Evolutionary conservation across 2,797 vertebrate species (phyloP).

Genomic region (Falco cherrug): DNA sequence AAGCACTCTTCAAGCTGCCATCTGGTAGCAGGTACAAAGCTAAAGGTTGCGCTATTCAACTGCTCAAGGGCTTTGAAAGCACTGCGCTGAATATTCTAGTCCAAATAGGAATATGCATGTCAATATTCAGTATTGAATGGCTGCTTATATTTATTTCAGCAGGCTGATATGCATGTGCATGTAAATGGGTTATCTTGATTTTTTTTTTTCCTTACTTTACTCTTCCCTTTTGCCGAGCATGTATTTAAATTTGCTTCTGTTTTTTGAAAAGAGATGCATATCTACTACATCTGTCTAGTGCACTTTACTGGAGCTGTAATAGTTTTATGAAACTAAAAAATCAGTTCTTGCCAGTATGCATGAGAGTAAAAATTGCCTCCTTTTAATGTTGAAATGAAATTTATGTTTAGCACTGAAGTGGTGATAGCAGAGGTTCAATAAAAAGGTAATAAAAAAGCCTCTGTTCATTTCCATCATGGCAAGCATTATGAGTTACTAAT

Average conservation of each 20-base stretch:
- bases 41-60: neutral
- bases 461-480: neutral
- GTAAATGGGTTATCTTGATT: neutral
- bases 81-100: neutral
- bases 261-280: neutral
- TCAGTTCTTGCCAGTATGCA: neutral
- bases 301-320: neutral
- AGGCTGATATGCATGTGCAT: neutral
- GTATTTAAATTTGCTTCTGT: neutral
- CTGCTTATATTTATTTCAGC: neutral
- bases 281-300: neutral
- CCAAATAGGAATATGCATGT: neutral
- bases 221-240: neutral
- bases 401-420: neutral
- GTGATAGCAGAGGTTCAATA: neutral
- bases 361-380: neutral
- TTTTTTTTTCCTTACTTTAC: neutral
- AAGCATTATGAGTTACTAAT: neutral
- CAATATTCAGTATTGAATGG: neutral
- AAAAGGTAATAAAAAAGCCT: neutral
- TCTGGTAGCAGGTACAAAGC: conserved; percentile 26
- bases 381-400: neutral
- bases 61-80: conserved; percentile 5
- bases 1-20: neutral
- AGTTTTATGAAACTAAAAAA: neutral